Percentiles rank a stretch among this genome's conserved stretches.
phyloP scores from a whole-genome alignment of 2,797 vertebrate genomes.

The Menidia menidia region DNA sequence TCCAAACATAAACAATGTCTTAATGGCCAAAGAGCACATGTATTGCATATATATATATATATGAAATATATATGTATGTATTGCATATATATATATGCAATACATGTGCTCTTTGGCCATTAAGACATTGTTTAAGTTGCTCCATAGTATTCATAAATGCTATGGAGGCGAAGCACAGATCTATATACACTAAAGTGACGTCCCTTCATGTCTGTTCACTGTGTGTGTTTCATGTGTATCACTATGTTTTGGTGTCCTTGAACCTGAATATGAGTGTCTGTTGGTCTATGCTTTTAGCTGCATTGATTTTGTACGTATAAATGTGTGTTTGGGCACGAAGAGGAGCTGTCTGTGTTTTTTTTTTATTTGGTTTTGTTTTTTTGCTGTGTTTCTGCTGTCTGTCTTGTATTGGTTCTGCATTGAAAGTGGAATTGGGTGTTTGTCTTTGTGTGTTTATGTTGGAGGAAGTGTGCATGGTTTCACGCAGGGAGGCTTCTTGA shows the following conservation, averaged over 20 bases:
- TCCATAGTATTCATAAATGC: no score
- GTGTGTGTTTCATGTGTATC: background rate
- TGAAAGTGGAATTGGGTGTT: constrained; percentile 64
- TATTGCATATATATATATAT: no score
- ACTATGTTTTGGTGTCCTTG: constrained; percentile 2
- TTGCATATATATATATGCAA: no score
- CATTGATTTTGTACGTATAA: constrained; percentile 14
- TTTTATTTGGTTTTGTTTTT: constrained; percentile 58
- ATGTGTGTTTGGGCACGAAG: constrained; percentile 16
- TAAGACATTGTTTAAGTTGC: no score
- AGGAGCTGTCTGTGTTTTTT: constrained; percentile 56
- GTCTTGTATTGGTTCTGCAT: constrained; percentile 60
- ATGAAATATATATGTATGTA: no score
- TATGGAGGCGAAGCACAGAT: constrained; percentile 30
- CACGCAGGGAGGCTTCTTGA: constrained; percentile 65
- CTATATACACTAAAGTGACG: constrained; percentile 38
- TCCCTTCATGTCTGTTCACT: constrained; percentile 4
- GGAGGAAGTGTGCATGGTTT: constrained; percentile 31
- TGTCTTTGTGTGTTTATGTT: constrained; percentile 46
- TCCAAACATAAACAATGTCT: no score
- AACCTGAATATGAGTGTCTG: background rate
- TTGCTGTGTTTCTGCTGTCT: constrained; percentile 50
- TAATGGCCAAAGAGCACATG: no score
- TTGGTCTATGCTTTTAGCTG: background rate
- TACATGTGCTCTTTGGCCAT: no score